phyloP scores from a whole-genome alignment of 2,888 invertebrate genomes.

The Eupeodes luniger region DNA sequence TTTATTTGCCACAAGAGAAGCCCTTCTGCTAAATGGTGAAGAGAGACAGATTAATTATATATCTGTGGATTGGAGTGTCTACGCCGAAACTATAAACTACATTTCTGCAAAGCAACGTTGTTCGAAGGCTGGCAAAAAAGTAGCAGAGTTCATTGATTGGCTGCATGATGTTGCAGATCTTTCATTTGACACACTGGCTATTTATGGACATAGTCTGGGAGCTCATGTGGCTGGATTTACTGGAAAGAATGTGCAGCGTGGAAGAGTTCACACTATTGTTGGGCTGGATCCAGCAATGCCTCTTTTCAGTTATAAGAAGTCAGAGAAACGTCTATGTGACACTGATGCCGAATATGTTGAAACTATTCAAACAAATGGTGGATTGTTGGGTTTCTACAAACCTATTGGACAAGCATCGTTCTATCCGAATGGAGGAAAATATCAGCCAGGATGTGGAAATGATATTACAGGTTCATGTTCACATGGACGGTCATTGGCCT shows the following conservation, averaged over 20 bases:
- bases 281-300: slow-evolving; percentile 79
- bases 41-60: slow-evolving; percentile 85
- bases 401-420: slow-evolving; percentile 82
- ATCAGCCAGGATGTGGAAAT: slow-evolving; percentile 84
- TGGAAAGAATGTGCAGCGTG: slow-evolving; percentile 85
- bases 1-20: slow-evolving; percentile 78
- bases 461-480: slow-evolving; percentile 81
- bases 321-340: slow-evolving; percentile 51
- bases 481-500: slow-evolving; percentile 79
- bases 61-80: slow-evolving; percentile 86
- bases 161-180: slow-evolving; percentile 85
- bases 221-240: slow-evolving; percentile 86
- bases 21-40: slow-evolving; percentile 85
- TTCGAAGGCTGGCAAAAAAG: slow-evolving; percentile 68
- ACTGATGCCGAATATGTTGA: slow-evolving; percentile 77
- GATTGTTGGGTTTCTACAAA: slow-evolving; percentile 68
- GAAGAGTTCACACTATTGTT: slow-evolving; percentile 85
- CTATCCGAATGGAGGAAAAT: slow-evolving; percentile 85
- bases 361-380: slow-evolving; percentile 77
- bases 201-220: slow-evolving; percentile 85
- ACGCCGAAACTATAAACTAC: slow-evolving; percentile 85
- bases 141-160: slow-evolving; percentile 77
- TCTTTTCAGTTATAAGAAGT: slow-evolving; percentile 59
- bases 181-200: slow-evolving; percentile 84
- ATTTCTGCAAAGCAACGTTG: slow-evolving; percentile 84